Conservation (phyloP, 2,888 invertebrate species). For the Clusia tigrina region DNA sequence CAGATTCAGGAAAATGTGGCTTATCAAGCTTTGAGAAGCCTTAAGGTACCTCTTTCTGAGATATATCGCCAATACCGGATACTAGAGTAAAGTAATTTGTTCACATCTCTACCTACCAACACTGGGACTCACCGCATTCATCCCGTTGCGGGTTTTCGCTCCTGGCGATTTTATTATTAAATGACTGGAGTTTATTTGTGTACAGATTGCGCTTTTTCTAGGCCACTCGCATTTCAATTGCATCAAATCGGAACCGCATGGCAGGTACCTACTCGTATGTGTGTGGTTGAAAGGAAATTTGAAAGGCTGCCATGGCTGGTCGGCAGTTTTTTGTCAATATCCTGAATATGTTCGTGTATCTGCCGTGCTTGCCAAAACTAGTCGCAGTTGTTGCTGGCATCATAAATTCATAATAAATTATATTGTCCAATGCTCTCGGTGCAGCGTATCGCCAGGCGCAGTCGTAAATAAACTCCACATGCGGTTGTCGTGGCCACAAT, state of each 20-base stretch:
- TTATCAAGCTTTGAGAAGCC: too few species aligned
- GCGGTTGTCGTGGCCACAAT: background rate
- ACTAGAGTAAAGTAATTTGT: too few species aligned
- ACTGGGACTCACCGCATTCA: background rate
- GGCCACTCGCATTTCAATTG: background rate
- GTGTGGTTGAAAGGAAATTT: too few species aligned
- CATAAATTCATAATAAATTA: constrained; percentile 14
- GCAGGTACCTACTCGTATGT: too few species aligned
- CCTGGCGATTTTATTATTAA: constrained; percentile 33
- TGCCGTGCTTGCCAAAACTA: too few species aligned
- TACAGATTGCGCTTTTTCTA: constrained; percentile 13
- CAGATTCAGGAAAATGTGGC: too few species aligned
- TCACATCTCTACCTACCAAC: background rate
- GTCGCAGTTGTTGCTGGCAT: background rate
- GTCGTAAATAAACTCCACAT: background rate
- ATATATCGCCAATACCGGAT: too few species aligned
- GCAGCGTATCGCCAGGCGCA: background rate
- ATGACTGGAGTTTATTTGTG: constrained; percentile 31
- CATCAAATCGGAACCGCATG: too few species aligned
- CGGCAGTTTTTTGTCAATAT: too few species aligned
- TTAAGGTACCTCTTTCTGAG: too few species aligned
- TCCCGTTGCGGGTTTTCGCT: background rate
- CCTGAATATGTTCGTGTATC: too few species aligned
- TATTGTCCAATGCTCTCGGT: constrained; percentile 31
- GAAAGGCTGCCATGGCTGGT: too few species aligned